These are phyloP conservation scores for Myotis brandtii DNA, from an alignment of 2,113 vertebrate genomes.

Conservation along the genomic window DNA sequence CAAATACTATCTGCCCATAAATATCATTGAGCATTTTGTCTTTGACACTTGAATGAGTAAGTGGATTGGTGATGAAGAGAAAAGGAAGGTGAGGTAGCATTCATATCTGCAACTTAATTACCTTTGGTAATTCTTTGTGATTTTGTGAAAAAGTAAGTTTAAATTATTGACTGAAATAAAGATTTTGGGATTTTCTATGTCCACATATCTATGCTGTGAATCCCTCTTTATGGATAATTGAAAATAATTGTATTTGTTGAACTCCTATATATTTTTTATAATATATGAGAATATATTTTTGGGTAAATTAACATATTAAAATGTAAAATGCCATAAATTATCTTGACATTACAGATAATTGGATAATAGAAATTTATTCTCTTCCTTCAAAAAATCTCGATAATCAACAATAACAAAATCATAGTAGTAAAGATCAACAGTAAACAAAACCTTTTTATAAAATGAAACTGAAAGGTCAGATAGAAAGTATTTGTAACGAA, in stretches of 20 bases:
- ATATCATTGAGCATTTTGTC: not conserved
- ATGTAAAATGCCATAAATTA: constrained; percentile 12
- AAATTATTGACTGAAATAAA: constrained; percentile 15
- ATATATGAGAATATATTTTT: not conserved
- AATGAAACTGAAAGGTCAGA: not conserved
- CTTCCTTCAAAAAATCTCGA: not conserved
- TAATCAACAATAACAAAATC: not conserved
- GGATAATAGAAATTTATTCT: constrained; percentile 35
- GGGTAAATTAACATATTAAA: constrained; percentile 43
- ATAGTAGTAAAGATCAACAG: not conserved
- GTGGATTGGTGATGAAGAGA: not conserved
- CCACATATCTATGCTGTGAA: not conserved
- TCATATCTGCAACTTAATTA: not conserved
- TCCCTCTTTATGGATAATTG: not conserved
- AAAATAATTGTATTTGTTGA: constrained; percentile 32
- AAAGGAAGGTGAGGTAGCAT: not conserved
- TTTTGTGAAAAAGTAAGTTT: constrained; percentile 22
- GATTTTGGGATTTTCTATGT: not conserved
- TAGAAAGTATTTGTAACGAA: constrained; percentile 9
- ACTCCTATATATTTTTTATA: not conserved
- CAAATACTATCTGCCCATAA: not conserved
- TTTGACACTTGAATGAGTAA: not conserved
- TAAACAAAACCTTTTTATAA: constrained; percentile 20
- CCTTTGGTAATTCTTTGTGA: not conserved
- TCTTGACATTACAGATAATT: constrained; percentile 4